These are phyloP conservation scores for Eupeodes corollae DNA, from an alignment of 1,140 invertebrate genomes.

Conservation along the genomic window DNA sequence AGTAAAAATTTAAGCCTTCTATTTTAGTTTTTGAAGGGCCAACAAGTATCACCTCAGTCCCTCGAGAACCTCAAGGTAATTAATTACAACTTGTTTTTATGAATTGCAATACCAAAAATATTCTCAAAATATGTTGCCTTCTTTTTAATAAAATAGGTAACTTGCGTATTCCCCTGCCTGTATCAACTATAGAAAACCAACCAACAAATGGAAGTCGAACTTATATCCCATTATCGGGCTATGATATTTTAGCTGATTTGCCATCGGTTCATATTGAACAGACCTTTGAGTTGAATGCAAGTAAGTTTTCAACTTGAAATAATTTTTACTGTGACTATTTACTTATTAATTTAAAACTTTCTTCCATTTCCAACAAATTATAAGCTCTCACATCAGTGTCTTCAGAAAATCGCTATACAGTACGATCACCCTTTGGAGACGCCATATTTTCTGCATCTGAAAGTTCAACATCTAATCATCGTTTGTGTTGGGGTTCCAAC, in stretches of 20 bases:
- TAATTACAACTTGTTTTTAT: too few species aligned
- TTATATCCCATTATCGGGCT: slow-evolving; percentile 28
- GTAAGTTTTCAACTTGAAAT: slow-evolving; percentile 8
- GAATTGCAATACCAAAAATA: too few species aligned
- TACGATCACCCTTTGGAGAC: slow-evolving; percentile 49
- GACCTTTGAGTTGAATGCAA: slow-evolving; percentile 32
- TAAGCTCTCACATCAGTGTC: slow-evolving; percentile 32
- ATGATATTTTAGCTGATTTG: slow-evolving; percentile 27
- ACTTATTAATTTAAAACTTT: too few species aligned
- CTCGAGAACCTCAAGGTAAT: slow-evolving; percentile 12
- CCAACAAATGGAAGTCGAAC: slow-evolving; percentile 14
- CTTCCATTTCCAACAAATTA: too few species aligned
- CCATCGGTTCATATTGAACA: slow-evolving; percentile 36
- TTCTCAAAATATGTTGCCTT: not conserved
- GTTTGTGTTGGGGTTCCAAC: slow-evolving; percentile 46
- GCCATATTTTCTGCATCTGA: slow-evolving; percentile 51
- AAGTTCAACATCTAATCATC: slow-evolving; percentile 41
- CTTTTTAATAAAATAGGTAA: slow-evolving; percentile 5
- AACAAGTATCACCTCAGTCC: slow-evolving; percentile 28
- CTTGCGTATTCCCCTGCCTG: slow-evolving; percentile 24
- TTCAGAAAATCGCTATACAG: slow-evolving; percentile 52
- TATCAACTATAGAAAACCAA: slow-evolving; percentile 18
- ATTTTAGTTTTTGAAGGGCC: slow-evolving; percentile 25
- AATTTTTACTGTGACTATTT: not conserved
- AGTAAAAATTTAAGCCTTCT: too few species aligned